A percentile compares a stretch with the other conserved stretches of the same genome.
Conservation (phyloP, 1,140 invertebrate genomes). For the Trichonephila clavipes region DNA sequence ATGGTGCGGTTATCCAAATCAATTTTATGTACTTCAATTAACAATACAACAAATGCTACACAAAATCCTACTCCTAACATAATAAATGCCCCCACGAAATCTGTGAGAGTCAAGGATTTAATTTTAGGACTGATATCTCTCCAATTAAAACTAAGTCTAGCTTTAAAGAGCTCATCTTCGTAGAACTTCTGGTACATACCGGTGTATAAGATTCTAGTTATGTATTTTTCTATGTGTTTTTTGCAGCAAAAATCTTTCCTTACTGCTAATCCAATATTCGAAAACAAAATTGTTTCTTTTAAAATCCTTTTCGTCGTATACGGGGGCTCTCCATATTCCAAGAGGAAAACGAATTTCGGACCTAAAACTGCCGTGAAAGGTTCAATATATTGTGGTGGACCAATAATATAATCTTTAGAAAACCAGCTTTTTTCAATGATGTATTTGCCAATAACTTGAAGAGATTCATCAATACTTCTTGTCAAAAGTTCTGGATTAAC, state of each 20-base stretch:
- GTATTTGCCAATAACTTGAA: background rate
- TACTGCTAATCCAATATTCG: conserved; percentile 35
- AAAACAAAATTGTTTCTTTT: conserved; percentile 8
- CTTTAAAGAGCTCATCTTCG: conserved; percentile 1
- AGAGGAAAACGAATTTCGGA: conserved; percentile 18
- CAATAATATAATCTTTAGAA: background rate
- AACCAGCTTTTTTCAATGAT: background rate
- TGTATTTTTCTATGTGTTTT: background rate
- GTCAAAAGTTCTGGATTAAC: conserved; percentile 10
- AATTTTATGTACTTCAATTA: background rate
- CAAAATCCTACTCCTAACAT: background rate
- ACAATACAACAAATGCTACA: background rate
- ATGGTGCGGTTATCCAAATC: no score
- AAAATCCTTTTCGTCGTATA: conserved; percentile 19
- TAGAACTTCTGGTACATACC: conserved; percentile 35
- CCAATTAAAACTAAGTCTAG: background rate
- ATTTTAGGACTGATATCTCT: background rate
- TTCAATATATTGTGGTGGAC: background rate
- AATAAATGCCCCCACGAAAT: conserved; percentile 43
- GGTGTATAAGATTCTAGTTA: background rate
- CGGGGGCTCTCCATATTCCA: conserved; percentile 20
- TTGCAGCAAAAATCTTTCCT: conserved; percentile 49
- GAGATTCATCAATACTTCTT: background rate
- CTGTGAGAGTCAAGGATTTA: background rate
- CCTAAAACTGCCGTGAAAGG: conserved; percentile 1